phyloP scores from a whole-genome alignment of 2,888 invertebrate species.

The Eristalinus sepulchralis region DNA sequence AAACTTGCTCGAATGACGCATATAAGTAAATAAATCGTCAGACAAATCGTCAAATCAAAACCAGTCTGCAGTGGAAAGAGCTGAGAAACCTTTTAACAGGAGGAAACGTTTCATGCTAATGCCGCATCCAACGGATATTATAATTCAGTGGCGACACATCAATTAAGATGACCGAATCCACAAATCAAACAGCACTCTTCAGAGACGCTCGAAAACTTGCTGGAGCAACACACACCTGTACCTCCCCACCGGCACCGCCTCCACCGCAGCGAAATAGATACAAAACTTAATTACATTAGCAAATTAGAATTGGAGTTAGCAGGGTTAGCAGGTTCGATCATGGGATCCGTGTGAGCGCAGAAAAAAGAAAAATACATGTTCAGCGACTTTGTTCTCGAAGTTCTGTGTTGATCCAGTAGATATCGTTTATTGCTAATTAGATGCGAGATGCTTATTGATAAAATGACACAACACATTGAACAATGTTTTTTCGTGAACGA shows the following conservation, averaged over 20 bases:
- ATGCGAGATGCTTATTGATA: constrained; percentile 14
- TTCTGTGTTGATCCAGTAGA: constrained; percentile 6
- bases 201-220: background rate
- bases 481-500: background rate
- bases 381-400: background rate
- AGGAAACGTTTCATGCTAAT: constrained; percentile 51
- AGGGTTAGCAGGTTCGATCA: constrained; percentile 30
- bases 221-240: background rate
- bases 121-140: constrained; percentile 18
- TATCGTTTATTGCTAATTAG: constrained; percentile 26
- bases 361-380: constrained; percentile 10
- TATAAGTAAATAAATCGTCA: constrained; percentile 8
- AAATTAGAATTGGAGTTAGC: constrained; percentile 34
- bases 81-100: constrained; percentile 20
- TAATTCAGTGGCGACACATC: constrained; percentile 42
- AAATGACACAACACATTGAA: constrained; percentile 1
- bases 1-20: constrained; percentile 41
- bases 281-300: constrained; percentile 28
- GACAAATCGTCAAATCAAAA: constrained; percentile 17
- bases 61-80: constrained; percentile 6
- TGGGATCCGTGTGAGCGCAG: constrained; percentile 5
- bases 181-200: constrained; percentile 25
- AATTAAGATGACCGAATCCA: constrained; percentile 32
- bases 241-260: background rate
- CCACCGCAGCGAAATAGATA: background rate